Percentiles rank a stretch among this genome's conserved stretches.
phyloP scores from a whole-genome alignment of 2,113 vertebrate genomes.

The Halichoeres trimaculatus region DNA sequence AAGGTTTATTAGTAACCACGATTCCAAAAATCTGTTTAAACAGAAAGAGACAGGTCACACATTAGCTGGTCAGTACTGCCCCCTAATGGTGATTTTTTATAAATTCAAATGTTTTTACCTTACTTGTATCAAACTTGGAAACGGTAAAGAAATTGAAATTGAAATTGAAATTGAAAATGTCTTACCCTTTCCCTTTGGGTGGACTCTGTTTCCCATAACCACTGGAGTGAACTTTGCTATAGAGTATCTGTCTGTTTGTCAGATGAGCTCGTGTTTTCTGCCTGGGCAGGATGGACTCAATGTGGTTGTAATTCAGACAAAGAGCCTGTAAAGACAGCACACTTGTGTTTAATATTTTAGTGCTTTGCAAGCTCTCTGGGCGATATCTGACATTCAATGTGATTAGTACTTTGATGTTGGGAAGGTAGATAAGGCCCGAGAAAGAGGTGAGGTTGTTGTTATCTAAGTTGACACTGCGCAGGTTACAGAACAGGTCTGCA shows the following conservation, averaged over 20 bases:
- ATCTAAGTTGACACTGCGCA: constrained; percentile 85
- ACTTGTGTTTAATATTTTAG: neutral
- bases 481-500: constrained; percentile 81
- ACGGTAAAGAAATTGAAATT: neutral
- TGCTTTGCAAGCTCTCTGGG: neutral
- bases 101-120: constrained; percentile 3
- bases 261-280: constrained; percentile 82
- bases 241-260: constrained; percentile 85
- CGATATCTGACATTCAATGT: constrained; percentile 4
- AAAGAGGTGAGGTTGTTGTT: constrained; percentile 89
- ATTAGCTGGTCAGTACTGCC: constrained; percentile 74
- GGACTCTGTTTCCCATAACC: constrained; percentile 85
- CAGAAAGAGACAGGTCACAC: neutral
- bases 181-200: constrained; percentile 82
- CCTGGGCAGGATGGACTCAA: constrained; percentile 88
- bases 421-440: constrained; percentile 87
- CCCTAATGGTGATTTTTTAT: constrained; percentile 52
- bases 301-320: constrained; percentile 88
- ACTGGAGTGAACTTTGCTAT: constrained; percentile 88
- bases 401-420: constrained; percentile 82
- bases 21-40: neutral
- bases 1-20: neutral
- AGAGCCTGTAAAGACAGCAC: constrained; percentile 75
- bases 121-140: neutral
- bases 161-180: neutral